A percentile compares a stretch with the other conserved stretches of the same genome.
Evolutionary conservation across 2,888 invertebrate species (phyloP).

Genomic region (Lepeophtheirus nordmannii): DNA sequence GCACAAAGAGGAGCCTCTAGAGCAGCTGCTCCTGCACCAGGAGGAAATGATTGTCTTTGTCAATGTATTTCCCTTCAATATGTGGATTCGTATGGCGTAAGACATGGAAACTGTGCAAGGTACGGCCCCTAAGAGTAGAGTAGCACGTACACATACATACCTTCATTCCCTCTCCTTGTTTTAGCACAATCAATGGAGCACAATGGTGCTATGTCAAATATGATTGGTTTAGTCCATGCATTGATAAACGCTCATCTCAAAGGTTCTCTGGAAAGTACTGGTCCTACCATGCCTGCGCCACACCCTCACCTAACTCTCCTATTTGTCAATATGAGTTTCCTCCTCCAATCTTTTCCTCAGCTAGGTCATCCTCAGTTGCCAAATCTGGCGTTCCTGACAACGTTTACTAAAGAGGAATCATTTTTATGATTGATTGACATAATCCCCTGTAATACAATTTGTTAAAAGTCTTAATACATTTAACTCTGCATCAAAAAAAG

Average conservation of each 20-base stretch:
- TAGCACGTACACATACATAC: neutral
- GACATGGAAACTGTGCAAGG: neutral
- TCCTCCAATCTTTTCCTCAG: neutral
- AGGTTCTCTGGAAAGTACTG: neutral
- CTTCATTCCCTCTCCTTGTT: neutral
- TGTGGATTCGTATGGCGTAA: neutral
- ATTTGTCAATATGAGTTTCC: neutral
- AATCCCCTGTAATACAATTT: no score
- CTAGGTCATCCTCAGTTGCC: no score
- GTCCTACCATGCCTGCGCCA: neutral
- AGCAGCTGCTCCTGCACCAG: slow-evolving; percentile 3
- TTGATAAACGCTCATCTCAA: neutral
- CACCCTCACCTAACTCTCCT: neutral
- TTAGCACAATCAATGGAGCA: neutral
- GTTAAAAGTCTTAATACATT: no score
- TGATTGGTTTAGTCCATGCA: neutral
- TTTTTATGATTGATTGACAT: no score
- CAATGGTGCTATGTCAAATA: slow-evolving; percentile 4
- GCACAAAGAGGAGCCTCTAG: neutral
- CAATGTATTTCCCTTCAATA: slow-evolving; percentile 2
- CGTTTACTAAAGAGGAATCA: neutral
- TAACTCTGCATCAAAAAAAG: no score
- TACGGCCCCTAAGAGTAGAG: neutral
- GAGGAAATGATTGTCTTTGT: neutral
- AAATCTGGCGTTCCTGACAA: neutral